phyloP scores from a whole-genome alignment of 2,888 invertebrate genomes.

The Notodonta dromedarius region DNA sequence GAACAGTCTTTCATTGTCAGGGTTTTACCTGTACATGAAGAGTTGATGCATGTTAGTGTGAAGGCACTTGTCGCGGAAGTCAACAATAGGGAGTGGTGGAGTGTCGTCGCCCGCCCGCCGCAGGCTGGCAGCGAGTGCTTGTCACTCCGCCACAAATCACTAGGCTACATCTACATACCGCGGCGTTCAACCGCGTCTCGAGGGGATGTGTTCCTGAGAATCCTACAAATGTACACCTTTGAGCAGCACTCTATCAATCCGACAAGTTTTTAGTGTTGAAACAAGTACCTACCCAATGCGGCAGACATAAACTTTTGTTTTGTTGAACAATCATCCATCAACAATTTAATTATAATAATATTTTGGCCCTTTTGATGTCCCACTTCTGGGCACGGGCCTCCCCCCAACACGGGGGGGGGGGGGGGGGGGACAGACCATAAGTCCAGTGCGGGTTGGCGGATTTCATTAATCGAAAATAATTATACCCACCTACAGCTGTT shows the following conservation, averaged over 20 bases:
- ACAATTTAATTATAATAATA: too few species aligned
- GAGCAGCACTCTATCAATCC: conserved; percentile 24
- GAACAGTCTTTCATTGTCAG: conserved; percentile 25
- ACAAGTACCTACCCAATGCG: too few species aligned
- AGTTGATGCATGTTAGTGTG: conserved; percentile 21
- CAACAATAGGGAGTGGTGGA: conserved; percentile 55
- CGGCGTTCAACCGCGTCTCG: conserved; percentile 38
- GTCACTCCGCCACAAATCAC: conserved; percentile 67
- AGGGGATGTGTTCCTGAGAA: conserved; percentile 32
- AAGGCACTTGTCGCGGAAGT: conserved; percentile 31
- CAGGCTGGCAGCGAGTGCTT: conserved; percentile 57
- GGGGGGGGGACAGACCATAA: too few species aligned
- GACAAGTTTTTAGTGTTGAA: not conserved
- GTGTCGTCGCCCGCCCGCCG: conserved; percentile 45
- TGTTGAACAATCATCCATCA: too few species aligned
- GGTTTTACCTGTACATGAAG: conserved; percentile 22
- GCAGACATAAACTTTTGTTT: too few species aligned
- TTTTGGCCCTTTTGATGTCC: too few species aligned
- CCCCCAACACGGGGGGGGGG: too few species aligned
- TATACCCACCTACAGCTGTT: too few species aligned
- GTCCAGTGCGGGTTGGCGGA: too few species aligned
- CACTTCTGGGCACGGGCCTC: too few species aligned
- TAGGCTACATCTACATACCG: conserved; percentile 46
- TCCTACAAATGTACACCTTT: conserved; percentile 31
- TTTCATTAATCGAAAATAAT: too few species aligned